phyloP scores from a whole-genome alignment of 2,113 vertebrate genomes.

The Toxostoma redivivum region DNA sequence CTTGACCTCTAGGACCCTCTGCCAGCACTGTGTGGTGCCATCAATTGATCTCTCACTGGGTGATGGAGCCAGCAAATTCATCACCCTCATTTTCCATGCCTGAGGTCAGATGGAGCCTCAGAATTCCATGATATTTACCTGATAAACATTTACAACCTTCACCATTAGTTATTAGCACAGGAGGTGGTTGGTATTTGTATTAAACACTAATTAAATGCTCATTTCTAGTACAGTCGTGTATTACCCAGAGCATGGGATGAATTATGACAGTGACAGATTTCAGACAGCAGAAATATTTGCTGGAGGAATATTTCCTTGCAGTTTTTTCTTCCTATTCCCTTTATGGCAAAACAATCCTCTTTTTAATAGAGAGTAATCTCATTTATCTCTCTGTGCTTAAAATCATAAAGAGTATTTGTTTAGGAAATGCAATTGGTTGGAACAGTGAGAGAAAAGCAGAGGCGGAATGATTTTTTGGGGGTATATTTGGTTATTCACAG shows the following conservation, averaged over 20 bases:
- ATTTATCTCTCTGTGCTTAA: not conserved
- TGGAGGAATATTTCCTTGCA: not conserved
- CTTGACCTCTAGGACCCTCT: not conserved
- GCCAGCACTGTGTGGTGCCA: not conserved
- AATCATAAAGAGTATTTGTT: not conserved
- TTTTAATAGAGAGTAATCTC: not conserved
- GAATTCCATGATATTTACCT: constrained; percentile 8
- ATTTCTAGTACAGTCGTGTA: not conserved
- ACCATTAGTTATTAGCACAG: not conserved
- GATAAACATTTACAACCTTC: not conserved
- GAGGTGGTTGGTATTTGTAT: not conserved
- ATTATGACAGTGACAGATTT: not conserved
- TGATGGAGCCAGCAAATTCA: not conserved
- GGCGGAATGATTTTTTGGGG: not conserved
- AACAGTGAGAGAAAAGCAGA: not conserved
- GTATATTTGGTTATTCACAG: not conserved
- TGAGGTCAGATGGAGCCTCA: not conserved
- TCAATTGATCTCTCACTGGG: not conserved
- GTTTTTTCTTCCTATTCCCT: not conserved
- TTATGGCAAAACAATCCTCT: not conserved
- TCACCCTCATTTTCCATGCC: not conserved
- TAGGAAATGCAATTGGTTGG: not conserved
- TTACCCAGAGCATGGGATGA: not conserved
- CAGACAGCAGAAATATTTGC: not conserved
- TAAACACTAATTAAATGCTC: constrained; percentile 36